These are phyloP conservation scores for Campoplex capitator DNA, from an alignment of 2,888 invertebrate species.

Conservation along the genomic window DNA sequence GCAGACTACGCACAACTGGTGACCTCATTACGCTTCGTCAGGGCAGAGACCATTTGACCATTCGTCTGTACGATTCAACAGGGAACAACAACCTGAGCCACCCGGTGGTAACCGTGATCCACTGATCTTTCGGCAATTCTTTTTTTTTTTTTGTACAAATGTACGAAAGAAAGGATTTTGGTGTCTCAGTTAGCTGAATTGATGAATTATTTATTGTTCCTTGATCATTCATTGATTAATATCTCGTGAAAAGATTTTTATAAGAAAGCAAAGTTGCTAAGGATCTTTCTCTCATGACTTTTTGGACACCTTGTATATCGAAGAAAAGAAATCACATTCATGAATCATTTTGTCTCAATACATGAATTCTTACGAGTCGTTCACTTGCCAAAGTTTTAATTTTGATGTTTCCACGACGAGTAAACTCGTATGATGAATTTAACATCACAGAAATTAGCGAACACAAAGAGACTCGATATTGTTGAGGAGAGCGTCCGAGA, in stretches of 20 bases:
- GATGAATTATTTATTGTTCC: neutral
- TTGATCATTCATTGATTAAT: neutral
- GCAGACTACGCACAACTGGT: conserved; percentile 9
- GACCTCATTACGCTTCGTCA: conserved; percentile 45
- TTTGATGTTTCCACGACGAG: neutral
- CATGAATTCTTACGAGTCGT: neutral
- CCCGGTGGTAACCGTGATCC: conserved; percentile 2
- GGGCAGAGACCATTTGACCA: conserved; percentile 15
- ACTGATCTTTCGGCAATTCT: neutral
- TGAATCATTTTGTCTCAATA: neutral
- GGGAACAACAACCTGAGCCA: conserved; percentile 24
- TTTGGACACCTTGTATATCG: neutral
- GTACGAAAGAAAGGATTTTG: neutral
- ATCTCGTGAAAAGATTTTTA: neutral
- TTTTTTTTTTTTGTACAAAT: neutral
- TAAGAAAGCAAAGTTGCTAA: neutral
- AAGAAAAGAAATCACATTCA: neutral
- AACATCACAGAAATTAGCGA: neutral
- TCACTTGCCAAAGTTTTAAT: neutral
- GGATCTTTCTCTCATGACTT: neutral
- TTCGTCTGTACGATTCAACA: conserved; percentile 30
- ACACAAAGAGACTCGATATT: neutral
- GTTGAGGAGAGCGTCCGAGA: conserved; percentile 17
- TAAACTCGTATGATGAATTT: conserved; percentile 16
- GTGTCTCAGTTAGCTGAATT: neutral